phyloP scores from a whole-genome alignment of 2,888 invertebrate genomes.

The Miltochrista miniata region DNA sequence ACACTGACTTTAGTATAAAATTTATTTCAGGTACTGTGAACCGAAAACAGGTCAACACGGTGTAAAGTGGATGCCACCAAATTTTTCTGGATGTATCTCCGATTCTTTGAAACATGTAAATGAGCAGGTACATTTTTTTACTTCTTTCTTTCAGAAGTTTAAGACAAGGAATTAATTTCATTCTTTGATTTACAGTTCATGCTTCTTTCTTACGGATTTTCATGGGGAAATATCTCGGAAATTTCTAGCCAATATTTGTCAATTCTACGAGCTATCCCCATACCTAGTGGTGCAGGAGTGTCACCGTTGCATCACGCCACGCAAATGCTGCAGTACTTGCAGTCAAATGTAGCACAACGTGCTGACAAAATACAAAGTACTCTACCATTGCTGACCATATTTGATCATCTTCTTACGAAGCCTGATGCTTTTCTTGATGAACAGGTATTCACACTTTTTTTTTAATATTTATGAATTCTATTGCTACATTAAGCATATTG shows the following conservation, averaged over 20 bases:
- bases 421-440: conserved; percentile 88
- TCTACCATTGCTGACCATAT: conserved; percentile 85
- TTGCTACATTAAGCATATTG: too few species aligned
- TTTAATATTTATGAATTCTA: too few species aligned
- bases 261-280: conserved; percentile 75
- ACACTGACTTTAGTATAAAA: too few species aligned
- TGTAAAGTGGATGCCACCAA: conserved; percentile 89
- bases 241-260: conserved; percentile 82
- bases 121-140: conserved; percentile 55
- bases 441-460: conserved; percentile 76
- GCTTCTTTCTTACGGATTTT: conserved; percentile 84
- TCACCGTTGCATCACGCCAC: conserved; percentile 82
- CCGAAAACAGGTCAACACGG: conserved; percentile 79
- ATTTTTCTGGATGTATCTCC: conserved; percentile 89
- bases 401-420: conserved; percentile 64
- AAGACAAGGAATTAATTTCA: conserved; percentile 80
- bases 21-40: conserved; percentile 65
- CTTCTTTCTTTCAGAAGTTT: background rate
- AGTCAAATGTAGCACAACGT: conserved; percentile 60
- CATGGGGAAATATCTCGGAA: conserved; percentile 82
- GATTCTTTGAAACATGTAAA: conserved; percentile 85
- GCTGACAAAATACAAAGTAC: conserved; percentile 80
- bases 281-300: conserved; percentile 87
- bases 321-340: conserved; percentile 82
- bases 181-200: conserved; percentile 52